A percentile compares a stretch with the other conserved stretches of the same genome.
Evolutionary conservation across 2,113 vertebrate genomes (phyloP).

Genomic region (Ursus arctos): DNA sequence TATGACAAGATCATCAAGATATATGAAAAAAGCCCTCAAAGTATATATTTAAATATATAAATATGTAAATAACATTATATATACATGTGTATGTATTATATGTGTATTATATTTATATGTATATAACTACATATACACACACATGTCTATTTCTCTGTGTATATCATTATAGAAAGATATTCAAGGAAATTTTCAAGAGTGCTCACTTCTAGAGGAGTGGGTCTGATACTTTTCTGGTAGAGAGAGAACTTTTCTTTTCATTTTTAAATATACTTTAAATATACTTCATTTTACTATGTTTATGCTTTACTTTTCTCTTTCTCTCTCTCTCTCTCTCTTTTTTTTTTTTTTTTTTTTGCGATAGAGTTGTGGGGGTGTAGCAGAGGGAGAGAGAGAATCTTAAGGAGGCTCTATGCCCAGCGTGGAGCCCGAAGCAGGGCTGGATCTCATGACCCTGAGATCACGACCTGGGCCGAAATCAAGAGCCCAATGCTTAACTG

Average conservation of each 20-base stretch:
- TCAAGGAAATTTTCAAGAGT: background rate
- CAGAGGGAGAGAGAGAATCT: no score
- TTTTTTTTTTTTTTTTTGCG: no score
- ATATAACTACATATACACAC: background rate
- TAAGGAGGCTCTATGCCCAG: background rate
- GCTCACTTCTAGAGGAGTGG: background rate
- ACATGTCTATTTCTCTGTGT: background rate
- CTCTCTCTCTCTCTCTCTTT: no score
- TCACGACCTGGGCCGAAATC: background rate
- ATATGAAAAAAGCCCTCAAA: background rate
- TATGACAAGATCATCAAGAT: background rate
- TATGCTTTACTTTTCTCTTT: background rate
- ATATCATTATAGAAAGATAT: background rate
- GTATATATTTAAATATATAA: background rate
- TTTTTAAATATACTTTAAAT: background rate
- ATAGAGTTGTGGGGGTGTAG: no score
- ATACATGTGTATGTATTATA: accelerated
- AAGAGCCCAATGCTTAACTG: background rate
- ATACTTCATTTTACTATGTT: background rate
- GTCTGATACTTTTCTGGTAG: background rate
- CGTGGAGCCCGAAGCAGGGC: background rate
- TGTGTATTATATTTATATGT: background rate
- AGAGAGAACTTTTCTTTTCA: background rate
- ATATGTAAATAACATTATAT: background rate
- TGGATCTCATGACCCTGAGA: background rate